Evolutionary conservation across 2,797 vertebrate genomes (phyloP).

Genomic region (Sebastolobus alascanus): DNA sequence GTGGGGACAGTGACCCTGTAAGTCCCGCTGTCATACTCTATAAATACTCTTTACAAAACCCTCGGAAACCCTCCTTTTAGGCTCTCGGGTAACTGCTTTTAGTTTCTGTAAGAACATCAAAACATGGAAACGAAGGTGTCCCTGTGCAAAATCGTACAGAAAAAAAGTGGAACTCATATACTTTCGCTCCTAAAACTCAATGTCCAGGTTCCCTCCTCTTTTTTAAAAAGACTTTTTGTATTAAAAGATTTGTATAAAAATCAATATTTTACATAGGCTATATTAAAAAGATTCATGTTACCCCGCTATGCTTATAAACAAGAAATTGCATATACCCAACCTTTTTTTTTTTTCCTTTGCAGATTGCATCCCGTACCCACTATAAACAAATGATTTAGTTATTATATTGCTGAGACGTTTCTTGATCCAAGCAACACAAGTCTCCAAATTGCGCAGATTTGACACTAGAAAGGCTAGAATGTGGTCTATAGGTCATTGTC

Average conservation of each 20-base stretch:
- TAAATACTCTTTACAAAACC: conserved; percentile 99
- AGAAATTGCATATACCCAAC: conserved; percentile 90
- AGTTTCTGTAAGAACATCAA: conserved; percentile 98
- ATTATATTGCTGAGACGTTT: conserved; percentile 86
- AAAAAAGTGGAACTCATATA: conserved; percentile 85
- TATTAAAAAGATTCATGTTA: conserved; percentile 88
- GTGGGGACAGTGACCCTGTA: conserved; percentile 99
- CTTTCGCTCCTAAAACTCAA: conserved; percentile 81
- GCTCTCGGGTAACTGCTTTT: conserved; percentile 93
- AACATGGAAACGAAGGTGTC: conserved; percentile 98
- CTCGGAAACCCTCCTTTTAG: conserved; percentile 89
- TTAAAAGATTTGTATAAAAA: conserved; percentile 92
- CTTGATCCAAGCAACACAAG: conserved; percentile 76
- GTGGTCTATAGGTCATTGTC: conserved; percentile 76
- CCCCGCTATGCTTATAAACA: conserved; percentile 87
- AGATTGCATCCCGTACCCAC: conserved; percentile 84
- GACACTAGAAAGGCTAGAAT: conserved; percentile 72
- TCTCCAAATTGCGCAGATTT: conserved; percentile 80
- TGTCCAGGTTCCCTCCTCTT: conserved; percentile 80
- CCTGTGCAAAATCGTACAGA: conserved; percentile 87
- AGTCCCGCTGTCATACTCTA: conserved; percentile 99
- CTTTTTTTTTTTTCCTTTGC: conserved; percentile 75
- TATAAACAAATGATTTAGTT: conserved; percentile 82
- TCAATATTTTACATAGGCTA: conserved; percentile 88
- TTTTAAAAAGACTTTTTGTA: conserved; percentile 87